Percentiles rank a stretch among this genome's conserved stretches.
Evolutionary conservation across 2,797 vertebrate species (phyloP).

Genomic region (Ctenopoma multispine): DNA sequence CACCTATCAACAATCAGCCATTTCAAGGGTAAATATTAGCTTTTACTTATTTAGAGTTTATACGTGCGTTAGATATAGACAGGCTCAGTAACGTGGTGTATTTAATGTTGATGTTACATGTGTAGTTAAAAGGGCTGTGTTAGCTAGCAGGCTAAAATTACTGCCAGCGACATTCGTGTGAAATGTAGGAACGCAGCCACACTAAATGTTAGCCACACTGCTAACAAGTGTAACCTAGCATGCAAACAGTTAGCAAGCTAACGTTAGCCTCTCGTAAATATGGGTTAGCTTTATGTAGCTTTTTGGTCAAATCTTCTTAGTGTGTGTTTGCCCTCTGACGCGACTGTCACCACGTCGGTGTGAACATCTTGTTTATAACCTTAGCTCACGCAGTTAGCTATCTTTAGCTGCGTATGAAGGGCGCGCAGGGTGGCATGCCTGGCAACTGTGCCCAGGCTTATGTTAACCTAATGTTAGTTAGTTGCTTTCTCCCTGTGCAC

Average conservation of each 20-base stretch:
- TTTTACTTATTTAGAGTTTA: not conserved
- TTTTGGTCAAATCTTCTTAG: fast-evolving
- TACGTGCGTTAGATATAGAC: fast-evolving
- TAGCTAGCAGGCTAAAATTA: conserved; percentile 43
- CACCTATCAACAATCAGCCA: conserved; percentile 62
- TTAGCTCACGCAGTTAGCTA: conserved; percentile 30
- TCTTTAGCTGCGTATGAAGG: conserved; percentile 47
- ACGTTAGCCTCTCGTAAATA: conserved; percentile 17
- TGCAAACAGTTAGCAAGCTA: conserved; percentile 54
- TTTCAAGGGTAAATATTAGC: conserved; percentile 77
- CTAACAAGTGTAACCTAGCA: conserved; percentile 57
- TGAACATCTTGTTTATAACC: not conserved
- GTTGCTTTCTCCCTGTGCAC: not conserved
- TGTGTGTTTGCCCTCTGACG: not conserved
- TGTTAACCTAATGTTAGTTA: not conserved
- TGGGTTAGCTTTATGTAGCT: not conserved
- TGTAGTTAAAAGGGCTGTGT: not conserved
- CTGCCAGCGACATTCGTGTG: conserved; percentile 51
- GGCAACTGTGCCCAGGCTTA: conserved; percentile 48
- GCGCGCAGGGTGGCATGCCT: conserved; percentile 43
- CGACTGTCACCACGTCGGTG: not conserved
- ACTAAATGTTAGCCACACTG: conserved; percentile 43
- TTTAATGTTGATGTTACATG: not conserved
- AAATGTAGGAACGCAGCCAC: conserved; percentile 41
- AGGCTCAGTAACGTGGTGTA: not conserved